A percentile compares a stretch with the other conserved stretches of the same genome.
These are phyloP conservation scores for Erebia aethiops DNA, from an alignment of 2,888 invertebrate species.

Conservation along the genomic window DNA sequence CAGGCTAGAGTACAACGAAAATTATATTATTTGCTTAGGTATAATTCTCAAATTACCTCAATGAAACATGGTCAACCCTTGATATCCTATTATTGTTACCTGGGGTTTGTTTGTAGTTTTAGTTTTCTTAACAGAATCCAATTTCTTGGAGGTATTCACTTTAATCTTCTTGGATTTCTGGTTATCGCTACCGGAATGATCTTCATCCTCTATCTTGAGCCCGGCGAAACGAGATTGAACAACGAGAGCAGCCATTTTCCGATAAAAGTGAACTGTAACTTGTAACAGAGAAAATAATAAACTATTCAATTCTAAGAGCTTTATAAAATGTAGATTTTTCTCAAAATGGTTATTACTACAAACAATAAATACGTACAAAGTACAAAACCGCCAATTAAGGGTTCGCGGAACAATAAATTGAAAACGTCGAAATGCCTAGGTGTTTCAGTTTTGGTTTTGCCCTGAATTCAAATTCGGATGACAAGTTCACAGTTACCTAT, in stretches of 20 bases:
- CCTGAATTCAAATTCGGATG: not conserved
- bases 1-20: not conserved
- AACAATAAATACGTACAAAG: no score
- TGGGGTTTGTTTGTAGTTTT: conserved; percentile 60
- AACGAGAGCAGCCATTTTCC: conserved; percentile 84
- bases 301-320: not conserved
- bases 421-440: not conserved
- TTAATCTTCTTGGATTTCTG: conserved; percentile 73
- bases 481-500: not conserved
- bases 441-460: not conserved
- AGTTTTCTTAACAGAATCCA: conserved; percentile 64
- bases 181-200: conserved; percentile 61
- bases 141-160: conserved; percentile 63
- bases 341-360: not conserved
- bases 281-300: not conserved
- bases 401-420: not conserved
- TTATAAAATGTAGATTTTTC: not conserved
- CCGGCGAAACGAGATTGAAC: conserved; percentile 89
- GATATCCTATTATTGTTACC: conserved; percentile 41
- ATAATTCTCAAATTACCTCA: not conserved
- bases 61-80: not conserved
- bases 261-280: conserved; percentile 16
- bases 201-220: conserved; percentile 89
- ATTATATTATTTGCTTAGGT: not conserved
- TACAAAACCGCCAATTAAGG: not conserved